Conservation (phyloP, 2,113 vertebrate genomes). For the Nothocercus nigrocapillus region DNA sequence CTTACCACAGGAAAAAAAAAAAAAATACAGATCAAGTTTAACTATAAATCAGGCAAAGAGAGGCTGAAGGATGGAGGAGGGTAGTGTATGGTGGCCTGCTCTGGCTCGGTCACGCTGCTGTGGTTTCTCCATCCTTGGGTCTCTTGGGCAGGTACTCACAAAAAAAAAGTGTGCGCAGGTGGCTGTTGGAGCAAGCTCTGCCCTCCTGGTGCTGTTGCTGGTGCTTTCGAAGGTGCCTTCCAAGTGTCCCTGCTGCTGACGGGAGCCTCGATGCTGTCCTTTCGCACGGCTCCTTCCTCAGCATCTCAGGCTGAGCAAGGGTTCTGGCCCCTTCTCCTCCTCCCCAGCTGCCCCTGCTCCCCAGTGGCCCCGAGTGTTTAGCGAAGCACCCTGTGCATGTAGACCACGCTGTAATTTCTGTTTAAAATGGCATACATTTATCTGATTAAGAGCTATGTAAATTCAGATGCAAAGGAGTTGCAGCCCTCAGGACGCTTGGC, state of each 20-base stretch:
- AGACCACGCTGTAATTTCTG: neutral
- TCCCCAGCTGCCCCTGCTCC: neutral
- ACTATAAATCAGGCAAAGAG: neutral
- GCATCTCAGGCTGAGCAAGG: neutral
- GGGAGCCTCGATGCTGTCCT: neutral
- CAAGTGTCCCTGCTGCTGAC: neutral
- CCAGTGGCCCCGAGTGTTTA: neutral
- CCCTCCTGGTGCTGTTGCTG: neutral
- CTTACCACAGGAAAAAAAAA: neutral
- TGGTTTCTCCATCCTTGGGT: fast-evolving
- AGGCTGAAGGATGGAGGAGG: neutral
- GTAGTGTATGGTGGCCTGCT: neutral
- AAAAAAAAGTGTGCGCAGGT: fast-evolving
- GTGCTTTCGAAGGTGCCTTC: neutral
- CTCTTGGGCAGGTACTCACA: neutral
- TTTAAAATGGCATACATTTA: neutral
- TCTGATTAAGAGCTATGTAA: conserved; percentile 42
- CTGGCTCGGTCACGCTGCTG: neutral
- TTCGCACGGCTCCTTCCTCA: neutral
- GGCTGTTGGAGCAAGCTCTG: neutral
- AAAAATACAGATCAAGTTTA: neutral
- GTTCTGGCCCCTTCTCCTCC: neutral
- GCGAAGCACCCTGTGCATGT: neutral
- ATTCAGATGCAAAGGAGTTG: conserved; percentile 29
- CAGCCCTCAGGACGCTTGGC: conserved; percentile 14